Base-by-base conservation (phyloP, 2,113 vertebrate genomes). In the Silurus glanis region DNA sequence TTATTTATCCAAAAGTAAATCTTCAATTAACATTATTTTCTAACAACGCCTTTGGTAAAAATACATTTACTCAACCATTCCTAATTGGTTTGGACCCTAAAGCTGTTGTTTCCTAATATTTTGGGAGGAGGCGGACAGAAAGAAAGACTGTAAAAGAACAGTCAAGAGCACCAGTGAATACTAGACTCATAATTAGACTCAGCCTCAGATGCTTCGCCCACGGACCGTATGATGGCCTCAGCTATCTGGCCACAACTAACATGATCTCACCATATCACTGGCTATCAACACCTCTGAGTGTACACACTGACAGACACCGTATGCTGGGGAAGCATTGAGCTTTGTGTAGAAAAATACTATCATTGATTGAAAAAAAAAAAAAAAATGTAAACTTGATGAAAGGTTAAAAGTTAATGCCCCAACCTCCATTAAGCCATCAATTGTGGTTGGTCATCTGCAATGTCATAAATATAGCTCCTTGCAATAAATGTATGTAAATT, bases 191-290 rank as follows among this genome's bases (percentile, higher is more conserved):
- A 75, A 75, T 75, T 75, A 75, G 72, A 3, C 72, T 75, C 47
- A 53, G 47, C 21, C 9, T 75, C 72, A 75, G 71, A 74, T 75
- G 72, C 21, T 75, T 75, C 72, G 47, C 72, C 72, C 72, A 80
- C 55, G 23, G 55, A 80, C 55, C 49, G 25, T 80, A 53, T 80
- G 25, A 80, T 37, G 55, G 53, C 14, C 75, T 28, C 53, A 53
- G n/a, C 72, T 80, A 37, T 80, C 76, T 58, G 76, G 49, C 55
- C 51, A 78, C 75, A 56, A 78, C n/a, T 13, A 53, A 55, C 23
- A 55, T 25, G 55, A 25, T 78, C 75, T 78, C 28, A 51, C n/a
- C 75, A 78, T 78, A 23, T 78, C 51, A 78, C 51, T 78, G 23
- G 17, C 76, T 37, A 19, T 59, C 76, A 58, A 2, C 76, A 45